Evolutionary conservation across 2,113 vertebrate genomes (phyloP).

Genomic region (Orcinus orca): DNA sequence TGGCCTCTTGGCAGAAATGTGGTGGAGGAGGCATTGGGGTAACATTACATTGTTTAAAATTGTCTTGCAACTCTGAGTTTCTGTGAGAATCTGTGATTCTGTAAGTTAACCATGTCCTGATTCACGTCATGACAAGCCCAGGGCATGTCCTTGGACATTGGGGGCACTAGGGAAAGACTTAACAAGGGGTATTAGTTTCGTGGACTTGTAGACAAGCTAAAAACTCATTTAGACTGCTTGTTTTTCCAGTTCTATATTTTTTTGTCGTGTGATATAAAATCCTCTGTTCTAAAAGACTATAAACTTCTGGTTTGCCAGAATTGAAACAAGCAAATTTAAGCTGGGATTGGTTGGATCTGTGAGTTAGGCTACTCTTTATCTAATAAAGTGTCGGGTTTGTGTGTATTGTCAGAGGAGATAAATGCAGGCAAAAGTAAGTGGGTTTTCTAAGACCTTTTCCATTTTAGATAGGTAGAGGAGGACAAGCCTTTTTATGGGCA

Average conservation of each 20-base stretch:
- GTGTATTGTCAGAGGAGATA: neutral
- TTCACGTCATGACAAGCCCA: neutral
- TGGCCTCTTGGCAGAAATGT: neutral
- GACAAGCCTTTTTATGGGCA: neutral
- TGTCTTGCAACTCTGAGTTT: neutral
- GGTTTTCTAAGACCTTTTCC: neutral
- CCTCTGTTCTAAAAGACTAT: neutral
- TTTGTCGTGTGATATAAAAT: neutral
- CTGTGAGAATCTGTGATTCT: slow-evolving; percentile 20
- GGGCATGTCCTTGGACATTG: neutral
- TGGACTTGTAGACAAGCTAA: neutral
- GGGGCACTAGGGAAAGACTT: neutral
- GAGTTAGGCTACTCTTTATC: neutral
- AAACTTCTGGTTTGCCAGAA: neutral
- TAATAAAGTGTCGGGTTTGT: neutral
- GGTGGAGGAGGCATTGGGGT: neutral
- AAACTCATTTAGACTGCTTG: neutral
- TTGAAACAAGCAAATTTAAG: neutral
- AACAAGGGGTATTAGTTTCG: neutral
- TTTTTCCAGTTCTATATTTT: slow-evolving; percentile 2
- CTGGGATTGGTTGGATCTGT: neutral
- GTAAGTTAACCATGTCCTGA: neutral
- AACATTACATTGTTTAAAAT: neutral
- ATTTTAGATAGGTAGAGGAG: neutral
- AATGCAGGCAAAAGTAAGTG: neutral